Evolutionary conservation across 2,888 invertebrate genomes (phyloP), one percentile per base, ranked within the genome.

Genomic region (Sphaerophoria taeniata): DNA sequence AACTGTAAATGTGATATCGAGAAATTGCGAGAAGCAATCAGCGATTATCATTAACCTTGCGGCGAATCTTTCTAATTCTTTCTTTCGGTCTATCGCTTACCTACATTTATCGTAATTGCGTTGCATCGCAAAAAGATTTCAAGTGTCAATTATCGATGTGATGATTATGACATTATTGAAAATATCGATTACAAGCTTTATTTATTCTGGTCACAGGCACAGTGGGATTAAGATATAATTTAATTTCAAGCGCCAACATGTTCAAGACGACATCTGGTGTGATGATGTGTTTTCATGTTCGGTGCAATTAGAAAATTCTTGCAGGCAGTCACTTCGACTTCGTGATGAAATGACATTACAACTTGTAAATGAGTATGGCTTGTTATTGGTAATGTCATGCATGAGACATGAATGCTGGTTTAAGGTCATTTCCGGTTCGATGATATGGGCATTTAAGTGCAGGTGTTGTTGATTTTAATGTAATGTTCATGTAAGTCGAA

Each of bases 1-100:
- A 85, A 85, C 85, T 81, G 85, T 85, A 86, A 86, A 82, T 71
- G 63, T 63, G 72, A 53, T 74, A 82, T 67, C 69, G 60, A 75
- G 53, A 70, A 16, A 33, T 24, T 24, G 12, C 58, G 34, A 58
- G 53, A 39, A 67, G 24, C 39, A 39, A 53, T 53, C 51, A 24
- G 24, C 24, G 24, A 24, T 24, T 24, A 24, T 2, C 2, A 24
- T 24, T 24, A 2, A 2, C 2, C 24, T 24, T 24, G 24, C 24
- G 24, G 24, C 24, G 2, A 24, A 24, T 24, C 24, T 24, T 24
- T 24, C 24, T 24, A 24, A 36, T 14, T 56, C 31, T 51, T 9
- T 56, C n/a, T 56, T n/a, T 51, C 9, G 16, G 56, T 31, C 73
- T 71, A 61, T 71, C 67, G 82, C 58, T 81, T 75, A 73, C 74